These are phyloP conservation scores for Megalurothrips usitatus DNA, from an alignment of 2,888 invertebrate species.

Conservation along the genomic window DNA sequence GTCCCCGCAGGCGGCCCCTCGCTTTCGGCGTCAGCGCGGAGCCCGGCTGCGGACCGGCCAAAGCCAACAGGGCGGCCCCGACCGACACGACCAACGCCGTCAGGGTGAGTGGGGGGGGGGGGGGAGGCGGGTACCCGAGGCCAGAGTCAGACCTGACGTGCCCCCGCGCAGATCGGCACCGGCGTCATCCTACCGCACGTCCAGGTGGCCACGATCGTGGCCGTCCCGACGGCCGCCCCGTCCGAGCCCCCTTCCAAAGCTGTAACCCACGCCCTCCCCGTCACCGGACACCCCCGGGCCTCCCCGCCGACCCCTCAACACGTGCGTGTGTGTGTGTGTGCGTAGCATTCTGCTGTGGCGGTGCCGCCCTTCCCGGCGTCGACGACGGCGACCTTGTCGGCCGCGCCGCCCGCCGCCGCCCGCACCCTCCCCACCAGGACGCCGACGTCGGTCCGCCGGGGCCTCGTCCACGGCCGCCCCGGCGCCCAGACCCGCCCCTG, in stretches of 20 bases:
- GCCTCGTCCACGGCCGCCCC: too few relatives aligned
- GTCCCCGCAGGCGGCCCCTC: background rate
- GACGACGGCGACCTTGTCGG: background rate
- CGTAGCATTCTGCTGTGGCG: background rate
- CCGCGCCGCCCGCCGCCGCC: background rate
- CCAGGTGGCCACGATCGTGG: conserved; percentile 1
- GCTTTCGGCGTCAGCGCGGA: background rate
- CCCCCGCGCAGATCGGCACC: background rate
- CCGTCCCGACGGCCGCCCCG: background rate
- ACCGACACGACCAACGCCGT: background rate
- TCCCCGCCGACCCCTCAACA: too few relatives aligned
- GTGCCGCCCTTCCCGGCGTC: background rate
- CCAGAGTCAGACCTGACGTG: background rate
- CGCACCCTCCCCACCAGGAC: background rate
- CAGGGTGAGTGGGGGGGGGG: background rate
- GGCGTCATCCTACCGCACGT: background rate
- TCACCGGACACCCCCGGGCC: too few relatives aligned
- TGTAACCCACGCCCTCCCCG: too few relatives aligned
- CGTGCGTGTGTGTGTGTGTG: too few relatives aligned
- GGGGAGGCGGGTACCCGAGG: background rate
- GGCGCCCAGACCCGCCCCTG: too few relatives aligned
- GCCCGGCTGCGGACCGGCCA: background rate
- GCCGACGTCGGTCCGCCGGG: background rate
- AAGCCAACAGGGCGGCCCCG: background rate
- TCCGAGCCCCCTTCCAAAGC: too few relatives aligned